phyloP scores from a whole-genome alignment of 2,888 invertebrate species.

The Nasonovia ribisnigri region DNA sequence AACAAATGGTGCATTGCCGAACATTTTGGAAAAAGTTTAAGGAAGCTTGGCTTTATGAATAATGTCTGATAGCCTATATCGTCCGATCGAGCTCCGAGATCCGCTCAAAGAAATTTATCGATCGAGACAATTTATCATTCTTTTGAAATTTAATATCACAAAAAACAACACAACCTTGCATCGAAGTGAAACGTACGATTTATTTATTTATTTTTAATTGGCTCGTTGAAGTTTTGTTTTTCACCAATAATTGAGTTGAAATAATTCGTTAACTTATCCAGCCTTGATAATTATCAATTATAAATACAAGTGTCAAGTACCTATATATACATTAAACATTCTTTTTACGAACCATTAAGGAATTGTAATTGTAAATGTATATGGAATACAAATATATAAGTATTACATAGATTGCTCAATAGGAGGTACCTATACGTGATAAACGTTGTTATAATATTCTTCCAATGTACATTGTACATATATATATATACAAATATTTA shows the following conservation, averaged over 20 bases:
- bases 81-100: background rate
- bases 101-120: background rate
- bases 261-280: background rate
- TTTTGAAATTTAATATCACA: background rate
- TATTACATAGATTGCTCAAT: background rate
- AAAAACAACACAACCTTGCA: background rate
- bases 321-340: background rate
- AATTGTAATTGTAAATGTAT: background rate
- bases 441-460: background rate
- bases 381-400: background rate
- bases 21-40: background rate
- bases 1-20: background rate
- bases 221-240: background rate
- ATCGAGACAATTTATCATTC: background rate
- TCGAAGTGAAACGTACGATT: background rate
- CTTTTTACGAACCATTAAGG: background rate
- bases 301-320: background rate
- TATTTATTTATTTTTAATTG: background rate
- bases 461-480: no score
- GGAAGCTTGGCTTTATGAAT: background rate
- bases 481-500: no score
- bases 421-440: background rate
- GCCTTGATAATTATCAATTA: background rate
- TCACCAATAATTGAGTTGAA: background rate
- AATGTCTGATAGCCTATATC: background rate